A percentile compares a stretch with the other conserved stretches of the same genome.
These are phyloP conservation scores for Brachionus calyciflorus DNA, from an alignment of 1,140 invertebrate genomes.

Conservation along the genomic window DNA sequence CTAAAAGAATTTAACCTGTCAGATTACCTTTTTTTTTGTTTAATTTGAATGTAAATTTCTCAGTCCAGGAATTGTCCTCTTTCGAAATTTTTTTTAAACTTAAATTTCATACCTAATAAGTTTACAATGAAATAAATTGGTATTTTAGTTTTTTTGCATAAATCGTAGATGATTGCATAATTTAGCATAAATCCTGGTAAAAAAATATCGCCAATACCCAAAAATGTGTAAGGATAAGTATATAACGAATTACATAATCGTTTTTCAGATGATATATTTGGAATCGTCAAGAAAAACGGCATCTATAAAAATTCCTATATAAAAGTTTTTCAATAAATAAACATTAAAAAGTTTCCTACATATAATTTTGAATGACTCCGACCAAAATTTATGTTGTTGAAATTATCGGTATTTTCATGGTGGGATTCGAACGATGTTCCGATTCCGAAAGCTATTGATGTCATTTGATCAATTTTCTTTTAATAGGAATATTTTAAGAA, in stretches of 20 bases:
- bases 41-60: too few species aligned
- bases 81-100: too few species aligned
- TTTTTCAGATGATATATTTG: conserved; percentile 53
- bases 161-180: background rate
- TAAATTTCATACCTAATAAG: conserved; percentile 59
- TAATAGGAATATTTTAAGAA: too few species aligned
- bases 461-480: background rate
- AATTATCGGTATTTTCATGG: background rate
- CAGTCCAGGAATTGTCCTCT: too few species aligned
- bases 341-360: background rate
- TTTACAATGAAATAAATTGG: conserved; percentile 57
- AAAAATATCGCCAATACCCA: conserved; percentile 67
- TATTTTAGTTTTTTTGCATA: background rate
- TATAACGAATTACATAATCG: conserved; percentile 52
- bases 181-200: conserved; percentile 60
- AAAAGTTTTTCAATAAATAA: too few species aligned
- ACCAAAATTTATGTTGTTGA: background rate
- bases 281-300: conserved; percentile 65
- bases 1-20: too few species aligned
- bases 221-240: conserved; percentile 57
- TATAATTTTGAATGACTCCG: background rate
- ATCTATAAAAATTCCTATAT: too few species aligned
- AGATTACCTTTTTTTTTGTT: too few species aligned
- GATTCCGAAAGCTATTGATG: background rate
- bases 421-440: background rate